Base-by-base conservation (phyloP, 2,888 invertebrate species). In the Stratiomys singularior region DNA sequence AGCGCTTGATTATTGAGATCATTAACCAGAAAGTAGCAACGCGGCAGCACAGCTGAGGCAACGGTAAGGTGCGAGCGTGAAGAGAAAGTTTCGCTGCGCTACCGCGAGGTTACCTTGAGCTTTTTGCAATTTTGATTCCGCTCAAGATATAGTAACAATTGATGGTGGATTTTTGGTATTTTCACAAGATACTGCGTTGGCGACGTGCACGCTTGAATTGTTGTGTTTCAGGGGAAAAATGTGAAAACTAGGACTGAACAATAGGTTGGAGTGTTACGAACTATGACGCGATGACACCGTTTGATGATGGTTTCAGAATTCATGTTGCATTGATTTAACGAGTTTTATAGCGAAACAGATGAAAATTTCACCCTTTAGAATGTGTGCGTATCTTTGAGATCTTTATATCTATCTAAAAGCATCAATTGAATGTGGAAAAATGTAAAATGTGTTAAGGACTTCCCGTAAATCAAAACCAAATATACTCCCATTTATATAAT, bases 21-120 rank as follows among this genome's bases (percentile, higher is more conserved):
- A 69, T 69, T 69, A 69, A 69, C 69, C 69, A 30, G 69, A 69
- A 69, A 69, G 69, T 69, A 30, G 69, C 69, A 47, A 60, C 21
- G 25, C 25, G 25, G 46, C 47, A 47, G 47, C 66, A 63, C 63
- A 27, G n/a, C 23, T 18, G 37, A 66, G 18, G 47, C 69, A 69
- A 47, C 69, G 25, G 23, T 18, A 69, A 47, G 47, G 69, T 47
- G 69, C 66, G 69, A 69, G 46, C 25, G 69, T 25, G 18, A 47
- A 46, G 69, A 69, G 69, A 69, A 69, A 69, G 69, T 69, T 69
- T 69, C 69, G 69, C 23, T 47, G 46, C 25, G 69, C 69, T 47
- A 15, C 47, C 37, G 1, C 15, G 69, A 69, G 69, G 69, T 69
- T 69, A 69, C 69, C 69, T 69, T 69, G 69, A 69, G 69, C 69